Conservation (phyloP, 2,797 vertebrate genomes). For the Malurus splendens region DNA sequence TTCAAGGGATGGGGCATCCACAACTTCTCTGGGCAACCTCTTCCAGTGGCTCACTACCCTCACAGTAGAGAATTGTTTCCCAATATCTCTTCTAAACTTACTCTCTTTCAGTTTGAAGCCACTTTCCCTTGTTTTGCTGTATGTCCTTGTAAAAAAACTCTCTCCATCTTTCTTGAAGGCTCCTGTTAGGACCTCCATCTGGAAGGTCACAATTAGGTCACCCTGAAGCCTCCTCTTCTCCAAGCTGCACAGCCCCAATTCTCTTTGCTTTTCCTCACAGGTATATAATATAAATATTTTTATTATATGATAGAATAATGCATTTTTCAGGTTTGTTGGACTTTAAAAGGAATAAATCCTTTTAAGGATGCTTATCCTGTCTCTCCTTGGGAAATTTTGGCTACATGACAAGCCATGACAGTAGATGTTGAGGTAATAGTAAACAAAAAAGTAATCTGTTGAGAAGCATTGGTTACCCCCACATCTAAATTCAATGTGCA, state of each 20-base stretch:
- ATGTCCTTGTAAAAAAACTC: neutral
- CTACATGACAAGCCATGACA: neutral
- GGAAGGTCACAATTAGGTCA: neutral
- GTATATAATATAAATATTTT: neutral
- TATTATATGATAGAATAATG: neutral
- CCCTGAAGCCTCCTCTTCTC: neutral
- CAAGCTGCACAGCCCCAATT: neutral
- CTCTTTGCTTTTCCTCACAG: neutral
- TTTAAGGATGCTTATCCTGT: neutral
- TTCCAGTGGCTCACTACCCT: neutral
- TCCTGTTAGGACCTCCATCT: neutral
- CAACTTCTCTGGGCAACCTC: neutral
- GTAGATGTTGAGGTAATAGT: neutral
- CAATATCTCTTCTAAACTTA: neutral
- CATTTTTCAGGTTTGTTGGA: neutral
- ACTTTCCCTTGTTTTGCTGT: neutral
- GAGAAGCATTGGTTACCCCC: neutral
- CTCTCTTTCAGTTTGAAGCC: neutral
- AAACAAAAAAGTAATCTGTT: neutral
- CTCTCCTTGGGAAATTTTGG: neutral
- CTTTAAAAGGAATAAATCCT: neutral
- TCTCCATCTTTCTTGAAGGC: neutral
- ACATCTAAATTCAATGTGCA: neutral
- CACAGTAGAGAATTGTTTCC: neutral
- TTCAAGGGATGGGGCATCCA: neutral